Evolutionary conservation across 1,140 invertebrate species (phyloP).

Genomic region (Triops longicaudatus): DNA sequence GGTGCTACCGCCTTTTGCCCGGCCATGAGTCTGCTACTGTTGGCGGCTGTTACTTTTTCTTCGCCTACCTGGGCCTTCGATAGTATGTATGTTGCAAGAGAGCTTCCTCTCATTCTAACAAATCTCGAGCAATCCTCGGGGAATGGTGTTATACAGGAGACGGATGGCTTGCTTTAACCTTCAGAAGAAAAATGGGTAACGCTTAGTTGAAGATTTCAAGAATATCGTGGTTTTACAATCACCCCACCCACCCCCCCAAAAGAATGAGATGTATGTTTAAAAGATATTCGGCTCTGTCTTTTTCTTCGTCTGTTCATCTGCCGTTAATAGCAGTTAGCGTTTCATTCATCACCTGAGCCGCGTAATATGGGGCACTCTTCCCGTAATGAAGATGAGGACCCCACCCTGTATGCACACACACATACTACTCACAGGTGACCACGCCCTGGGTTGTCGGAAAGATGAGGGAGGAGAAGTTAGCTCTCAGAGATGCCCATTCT

Average conservation of each 20-base stretch:
- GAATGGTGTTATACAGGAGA: too few species aligned
- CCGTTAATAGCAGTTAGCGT: not conserved
- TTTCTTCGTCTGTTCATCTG: not conserved
- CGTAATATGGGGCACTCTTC: not conserved
- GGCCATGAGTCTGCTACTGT: slow-evolving; percentile 5
- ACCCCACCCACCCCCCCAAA: too few species aligned
- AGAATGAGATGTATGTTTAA: not conserved
- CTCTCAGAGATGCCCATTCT: slow-evolving; percentile 4
- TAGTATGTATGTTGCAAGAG: not conserved
- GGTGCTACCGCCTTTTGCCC: not conserved
- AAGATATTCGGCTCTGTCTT: not conserved
- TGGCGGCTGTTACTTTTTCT: not conserved
- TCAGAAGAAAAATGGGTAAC: too few species aligned
- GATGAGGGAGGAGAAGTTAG: slow-evolving; percentile 8
- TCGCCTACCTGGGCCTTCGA: not conserved
- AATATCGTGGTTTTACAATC: too few species aligned
- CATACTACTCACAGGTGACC: not conserved
- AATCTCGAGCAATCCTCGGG: too few species aligned
- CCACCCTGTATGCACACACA: slow-evolving; percentile 5
- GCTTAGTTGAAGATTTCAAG: too few species aligned
- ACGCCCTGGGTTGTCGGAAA: not conserved
- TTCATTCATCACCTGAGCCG: slow-evolving; percentile 11
- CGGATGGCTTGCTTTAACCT: too few species aligned
- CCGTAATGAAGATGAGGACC: slow-evolving; percentile 10
- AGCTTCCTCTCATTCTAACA: too few species aligned